phyloP scores from a whole-genome alignment of 2,888 invertebrate species.

The Troilus luridus region DNA sequence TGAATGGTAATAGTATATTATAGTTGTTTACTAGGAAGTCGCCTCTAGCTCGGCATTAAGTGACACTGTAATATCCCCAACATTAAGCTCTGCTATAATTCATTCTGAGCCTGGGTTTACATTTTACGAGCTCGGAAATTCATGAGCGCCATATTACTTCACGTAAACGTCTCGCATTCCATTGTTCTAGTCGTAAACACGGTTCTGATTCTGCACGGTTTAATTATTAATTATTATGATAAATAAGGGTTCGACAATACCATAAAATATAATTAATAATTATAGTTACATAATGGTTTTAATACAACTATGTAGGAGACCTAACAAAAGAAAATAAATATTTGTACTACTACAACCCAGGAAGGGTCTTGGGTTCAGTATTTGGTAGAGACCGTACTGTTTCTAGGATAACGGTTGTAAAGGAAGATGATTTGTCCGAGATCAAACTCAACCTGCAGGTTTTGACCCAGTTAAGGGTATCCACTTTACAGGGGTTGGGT shows the following conservation, averaged over 20 bases:
- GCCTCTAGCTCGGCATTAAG: not conserved
- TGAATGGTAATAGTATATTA: not conserved
- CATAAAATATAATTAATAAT: not conserved
- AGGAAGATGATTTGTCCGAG: too few relatives aligned
- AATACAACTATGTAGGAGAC: too few relatives aligned
- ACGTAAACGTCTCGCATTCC: not conserved
- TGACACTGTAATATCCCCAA: not conserved
- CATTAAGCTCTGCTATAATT: not conserved
- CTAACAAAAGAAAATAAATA: too few relatives aligned
- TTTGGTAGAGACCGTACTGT: too few relatives aligned
- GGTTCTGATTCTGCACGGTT: not conserved
- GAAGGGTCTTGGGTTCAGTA: too few relatives aligned
- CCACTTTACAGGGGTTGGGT: too few relatives aligned
- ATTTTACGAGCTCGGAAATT: not conserved
- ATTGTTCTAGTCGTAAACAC: not conserved
- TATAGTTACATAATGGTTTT: not conserved
- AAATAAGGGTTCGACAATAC: not conserved
- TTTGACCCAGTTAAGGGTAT: too few relatives aligned
- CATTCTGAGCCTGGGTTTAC: not conserved
- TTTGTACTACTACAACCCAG: too few relatives aligned
- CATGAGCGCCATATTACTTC: not conserved
- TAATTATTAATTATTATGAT: not conserved
- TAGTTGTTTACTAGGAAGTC: constrained; percentile 11
- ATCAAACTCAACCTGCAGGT: too few relatives aligned
- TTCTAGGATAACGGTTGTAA: too few relatives aligned